These are phyloP conservation scores for Pyxicephalus adspersus DNA, from an alignment of 2,113 vertebrate species.

Conservation along the genomic window DNA sequence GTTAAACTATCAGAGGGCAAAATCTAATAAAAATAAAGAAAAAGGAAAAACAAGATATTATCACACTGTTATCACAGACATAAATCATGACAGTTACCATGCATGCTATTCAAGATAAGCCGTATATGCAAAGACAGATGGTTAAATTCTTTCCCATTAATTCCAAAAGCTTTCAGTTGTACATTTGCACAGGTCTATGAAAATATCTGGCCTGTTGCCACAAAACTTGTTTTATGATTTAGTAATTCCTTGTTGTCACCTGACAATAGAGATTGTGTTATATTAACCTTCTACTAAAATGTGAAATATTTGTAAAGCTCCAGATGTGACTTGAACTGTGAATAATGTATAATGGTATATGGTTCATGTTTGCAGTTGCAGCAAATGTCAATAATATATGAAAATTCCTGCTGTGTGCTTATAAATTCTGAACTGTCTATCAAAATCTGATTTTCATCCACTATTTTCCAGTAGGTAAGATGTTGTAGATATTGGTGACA, in stretches of 20 bases:
- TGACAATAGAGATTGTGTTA: slow-evolving; percentile 63
- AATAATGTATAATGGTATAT: slow-evolving; percentile 58
- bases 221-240: slow-evolving; percentile 64
- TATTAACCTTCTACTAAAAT: slow-evolving; percentile 62
- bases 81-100: slow-evolving; percentile 43
- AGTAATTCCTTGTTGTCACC: slow-evolving; percentile 66
- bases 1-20: slow-evolving; percentile 21
- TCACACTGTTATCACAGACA: slow-evolving; percentile 46
- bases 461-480: no score
- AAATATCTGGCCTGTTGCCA: slow-evolving; percentile 64
- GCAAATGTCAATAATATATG: not conserved
- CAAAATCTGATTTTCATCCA: no score
- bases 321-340: slow-evolving; percentile 56
- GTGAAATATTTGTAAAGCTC: slow-evolving; percentile 63
- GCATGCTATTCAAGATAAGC: slow-evolving; percentile 47
- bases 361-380: slow-evolving; percentile 16
- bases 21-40: slow-evolving; percentile 19
- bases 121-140: slow-evolving; percentile 35
- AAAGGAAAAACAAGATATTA: slow-evolving; percentile 1
- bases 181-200: slow-evolving; percentile 62
- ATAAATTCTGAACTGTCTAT: no score
- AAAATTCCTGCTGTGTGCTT: not conserved
- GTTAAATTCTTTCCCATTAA: slow-evolving; percentile 55
- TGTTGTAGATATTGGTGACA: no score
- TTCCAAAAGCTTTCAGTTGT: slow-evolving; percentile 59